A percentile compares a stretch with the other conserved stretches of the same genome.
Evolutionary conservation across 2,888 invertebrate genomes (phyloP).

Genomic region (Nipponacmea schrenckii): DNA sequence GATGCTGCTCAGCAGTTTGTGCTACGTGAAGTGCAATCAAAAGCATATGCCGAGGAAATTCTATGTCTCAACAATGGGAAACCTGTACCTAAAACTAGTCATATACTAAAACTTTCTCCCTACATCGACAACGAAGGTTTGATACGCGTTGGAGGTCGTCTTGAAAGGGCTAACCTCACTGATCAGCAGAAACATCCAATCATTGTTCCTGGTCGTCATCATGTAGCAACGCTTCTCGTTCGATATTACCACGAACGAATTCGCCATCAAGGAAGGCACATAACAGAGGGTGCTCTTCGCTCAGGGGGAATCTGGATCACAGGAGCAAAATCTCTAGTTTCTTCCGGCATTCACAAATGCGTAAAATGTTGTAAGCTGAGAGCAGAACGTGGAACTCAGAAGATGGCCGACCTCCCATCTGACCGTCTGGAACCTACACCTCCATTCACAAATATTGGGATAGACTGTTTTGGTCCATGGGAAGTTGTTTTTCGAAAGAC

Average conservation of each 20-base stretch:
- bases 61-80: neutral
- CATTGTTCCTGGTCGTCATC: constrained; percentile 12
- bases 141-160: neutral
- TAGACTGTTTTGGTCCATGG: constrained; percentile 38
- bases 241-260: constrained; percentile 26
- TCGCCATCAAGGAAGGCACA: constrained; percentile 31
- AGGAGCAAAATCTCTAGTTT: constrained; percentile 28
- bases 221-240: constrained; percentile 25
- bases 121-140: neutral
- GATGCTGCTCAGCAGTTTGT: constrained; percentile 79
- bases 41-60: neutral
- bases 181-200: neutral
- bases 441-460: constrained; percentile 30
- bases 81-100: constrained; percentile 1
- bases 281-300: constrained; percentile 33
- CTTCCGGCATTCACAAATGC: constrained; percentile 23
- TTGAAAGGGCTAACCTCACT: neutral
- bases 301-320: constrained; percentile 32
- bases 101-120: neutral
- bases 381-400: constrained; percentile 20
- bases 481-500: constrained; percentile 28
- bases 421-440: constrained; percentile 27
- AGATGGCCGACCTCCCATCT: constrained; percentile 32
- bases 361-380: constrained; percentile 26
- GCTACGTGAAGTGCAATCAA: neutral